phyloP scores from a whole-genome alignment of 2,888 invertebrate species.

The Ametastegia equiseti region DNA sequence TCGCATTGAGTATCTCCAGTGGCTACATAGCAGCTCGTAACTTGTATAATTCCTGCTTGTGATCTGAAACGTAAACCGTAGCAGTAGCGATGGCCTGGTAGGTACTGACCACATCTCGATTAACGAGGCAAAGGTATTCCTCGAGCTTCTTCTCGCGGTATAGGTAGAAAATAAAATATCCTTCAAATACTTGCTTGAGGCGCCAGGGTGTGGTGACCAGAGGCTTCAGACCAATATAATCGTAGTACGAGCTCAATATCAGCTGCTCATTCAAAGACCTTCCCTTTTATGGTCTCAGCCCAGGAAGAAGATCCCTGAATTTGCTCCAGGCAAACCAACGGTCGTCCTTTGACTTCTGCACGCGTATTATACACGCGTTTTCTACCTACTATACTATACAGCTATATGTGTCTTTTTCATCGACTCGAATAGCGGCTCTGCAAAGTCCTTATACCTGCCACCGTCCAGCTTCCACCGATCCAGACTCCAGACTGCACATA shows the following conservation, averaged over 20 bases:
- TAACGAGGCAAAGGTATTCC: background rate
- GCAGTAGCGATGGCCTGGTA: conserved; percentile 10
- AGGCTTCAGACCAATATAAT: conserved; percentile 21
- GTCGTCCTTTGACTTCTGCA: conserved; percentile 21
- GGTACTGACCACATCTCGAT: background rate
- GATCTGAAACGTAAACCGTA: conserved; percentile 13
- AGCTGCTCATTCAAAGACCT: conserved; percentile 29
- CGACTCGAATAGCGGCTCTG: conserved; percentile 14
- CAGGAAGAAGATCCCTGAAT: conserved; percentile 14
- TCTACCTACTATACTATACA: background rate
- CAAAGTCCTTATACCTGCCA: background rate
- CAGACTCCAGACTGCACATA: background rate
- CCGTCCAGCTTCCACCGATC: background rate
- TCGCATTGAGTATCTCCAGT: conserved; percentile 1
- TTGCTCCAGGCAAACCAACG: background rate
- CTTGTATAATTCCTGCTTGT: conserved; percentile 20
- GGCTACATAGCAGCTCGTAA: conserved; percentile 11
- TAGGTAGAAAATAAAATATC: conserved; percentile 13
- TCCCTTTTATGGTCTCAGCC: conserved; percentile 22
- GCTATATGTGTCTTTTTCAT: background rate
- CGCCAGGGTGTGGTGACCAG: conserved; percentile 49
- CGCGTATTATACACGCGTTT: background rate
- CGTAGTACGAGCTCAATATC: background rate
- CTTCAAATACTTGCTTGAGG: conserved; percentile 40
- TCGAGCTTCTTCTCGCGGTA: too few species aligned